Conservation (phyloP, 2,888 invertebrate species). For the Tipula unca region DNA sequence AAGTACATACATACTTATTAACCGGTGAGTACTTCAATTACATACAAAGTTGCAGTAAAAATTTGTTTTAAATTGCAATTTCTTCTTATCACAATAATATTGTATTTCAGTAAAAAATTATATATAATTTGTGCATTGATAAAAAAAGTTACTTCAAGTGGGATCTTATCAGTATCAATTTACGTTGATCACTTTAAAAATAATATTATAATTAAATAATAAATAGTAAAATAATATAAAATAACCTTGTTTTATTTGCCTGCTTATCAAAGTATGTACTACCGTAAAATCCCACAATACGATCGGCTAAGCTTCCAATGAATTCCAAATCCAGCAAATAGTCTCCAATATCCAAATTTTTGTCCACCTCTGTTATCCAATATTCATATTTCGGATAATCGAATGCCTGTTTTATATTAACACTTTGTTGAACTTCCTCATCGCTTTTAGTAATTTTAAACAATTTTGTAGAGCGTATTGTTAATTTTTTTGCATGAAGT, state of each 20-base stretch:
- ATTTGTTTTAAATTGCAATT: background rate
- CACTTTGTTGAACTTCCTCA: slow-evolving; percentile 22
- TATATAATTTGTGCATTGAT: background rate
- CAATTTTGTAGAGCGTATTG: slow-evolving; percentile 43
- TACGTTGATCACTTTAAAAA: background rate
- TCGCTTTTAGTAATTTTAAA: slow-evolving; percentile 31
- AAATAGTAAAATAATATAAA: background rate
- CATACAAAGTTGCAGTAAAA: background rate
- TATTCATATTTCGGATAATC: slow-evolving; percentile 36
- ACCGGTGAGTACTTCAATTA: background rate
- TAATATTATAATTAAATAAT: background rate
- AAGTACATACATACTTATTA: background rate
- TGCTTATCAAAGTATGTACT: slow-evolving; percentile 49
- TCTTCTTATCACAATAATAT: background rate
- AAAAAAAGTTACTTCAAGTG: background rate
- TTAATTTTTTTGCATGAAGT: slow-evolving; percentile 45
- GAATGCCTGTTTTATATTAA: slow-evolving; percentile 33
- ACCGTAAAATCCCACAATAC: slow-evolving; percentile 68
- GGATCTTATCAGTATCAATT: background rate
- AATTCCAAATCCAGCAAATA: slow-evolving; percentile 54
- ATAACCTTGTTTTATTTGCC: slow-evolving; percentile 36
- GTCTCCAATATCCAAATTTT: slow-evolving; percentile 35
- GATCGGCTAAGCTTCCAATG: slow-evolving; percentile 55
- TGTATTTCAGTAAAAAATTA: background rate
- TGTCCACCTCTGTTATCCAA: slow-evolving; percentile 39